Percentiles rank a stretch among this genome's conserved stretches.
Evolutionary conservation across 2,888 invertebrate genomes (phyloP).

Genomic region (Eurytoma californica): DNA sequence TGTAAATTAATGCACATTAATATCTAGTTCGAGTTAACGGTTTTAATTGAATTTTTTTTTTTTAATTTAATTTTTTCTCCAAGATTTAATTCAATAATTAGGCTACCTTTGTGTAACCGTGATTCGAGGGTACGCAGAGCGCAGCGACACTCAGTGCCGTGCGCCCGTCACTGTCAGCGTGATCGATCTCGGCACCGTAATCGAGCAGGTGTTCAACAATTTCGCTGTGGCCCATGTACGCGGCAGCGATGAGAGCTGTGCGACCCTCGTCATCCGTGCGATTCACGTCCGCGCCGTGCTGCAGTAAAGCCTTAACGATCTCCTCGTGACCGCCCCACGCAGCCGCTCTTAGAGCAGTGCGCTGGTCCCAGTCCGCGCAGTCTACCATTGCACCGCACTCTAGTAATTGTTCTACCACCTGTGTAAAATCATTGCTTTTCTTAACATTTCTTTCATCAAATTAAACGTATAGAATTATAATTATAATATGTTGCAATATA

Average conservation of each 20-base stretch:
- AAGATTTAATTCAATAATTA: no score
- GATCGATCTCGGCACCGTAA: slow-evolving; percentile 89
- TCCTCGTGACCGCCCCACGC: slow-evolving; percentile 96
- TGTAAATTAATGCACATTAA: slow-evolving; percentile 60
- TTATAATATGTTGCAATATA: neutral
- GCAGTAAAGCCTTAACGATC: slow-evolving; percentile 84
- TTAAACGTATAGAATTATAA: no score
- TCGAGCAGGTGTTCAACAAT: slow-evolving; percentile 90
- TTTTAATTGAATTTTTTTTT: no score
- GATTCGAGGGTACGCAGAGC: slow-evolving; percentile 87
- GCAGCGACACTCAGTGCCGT: slow-evolving; percentile 93
- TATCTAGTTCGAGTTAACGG: no score
- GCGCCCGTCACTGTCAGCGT: slow-evolving; percentile 90
- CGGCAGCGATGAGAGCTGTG: slow-evolving; percentile 94
- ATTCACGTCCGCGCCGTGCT: slow-evolving; percentile 87
- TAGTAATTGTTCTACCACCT: slow-evolving; percentile 88
- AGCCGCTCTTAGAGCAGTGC: slow-evolving; percentile 92
- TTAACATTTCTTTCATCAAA: no score
- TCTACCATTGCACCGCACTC: slow-evolving; percentile 89
- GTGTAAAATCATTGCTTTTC: slow-evolving; percentile 43
- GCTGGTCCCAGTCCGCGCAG: slow-evolving; percentile 89
- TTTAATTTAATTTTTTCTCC: no score
- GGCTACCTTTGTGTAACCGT: slow-evolving; percentile 80
- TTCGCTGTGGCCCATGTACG: slow-evolving; percentile 97
- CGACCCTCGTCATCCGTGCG: slow-evolving; percentile 92